These are phyloP conservation scores for Antedon mediterranea DNA, from an alignment of 53 echinoderm and acorn worm genomes.

Conservation along the genomic window DNA sequence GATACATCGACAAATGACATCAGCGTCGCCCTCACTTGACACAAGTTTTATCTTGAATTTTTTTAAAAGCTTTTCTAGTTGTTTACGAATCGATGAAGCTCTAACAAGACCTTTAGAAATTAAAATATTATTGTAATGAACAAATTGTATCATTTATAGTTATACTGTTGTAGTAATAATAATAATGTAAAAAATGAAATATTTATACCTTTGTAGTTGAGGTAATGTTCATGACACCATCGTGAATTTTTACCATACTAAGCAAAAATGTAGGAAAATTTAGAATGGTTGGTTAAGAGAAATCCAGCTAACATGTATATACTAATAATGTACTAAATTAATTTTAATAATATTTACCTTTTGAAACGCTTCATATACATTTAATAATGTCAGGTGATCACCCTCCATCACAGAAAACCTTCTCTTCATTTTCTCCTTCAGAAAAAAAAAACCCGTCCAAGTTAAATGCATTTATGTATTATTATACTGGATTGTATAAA, in stretches of 20 bases:
- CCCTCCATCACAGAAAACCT: conserved; percentile 80
- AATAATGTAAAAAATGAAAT: no score
- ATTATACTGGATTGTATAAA: no score
- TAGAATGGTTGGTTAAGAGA: no score
- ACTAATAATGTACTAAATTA: no score
- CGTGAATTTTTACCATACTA: conserved; percentile 80
- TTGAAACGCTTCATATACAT: conserved; percentile 83
- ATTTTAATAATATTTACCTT: conserved; percentile 28
- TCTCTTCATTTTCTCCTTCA: conserved; percentile 70
- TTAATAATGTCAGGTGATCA: conserved; percentile 76
- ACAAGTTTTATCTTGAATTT: conserved; percentile 87
- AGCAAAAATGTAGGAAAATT: no score
- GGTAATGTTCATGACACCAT: conserved; percentile 81
- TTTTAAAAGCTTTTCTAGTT: conserved; percentile 64
- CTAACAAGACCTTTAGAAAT: conserved; percentile 47
- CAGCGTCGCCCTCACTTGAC: conserved; percentile 87
- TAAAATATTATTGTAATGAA: no score
- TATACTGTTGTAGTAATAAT: conserved; percentile 86
- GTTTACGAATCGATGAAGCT: conserved; percentile 56
- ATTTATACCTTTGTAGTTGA: conserved; percentile 99
- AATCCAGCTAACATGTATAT: no score
- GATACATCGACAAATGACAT: conserved; percentile 63
- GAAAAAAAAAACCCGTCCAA: neutral
- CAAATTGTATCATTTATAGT: neutral
- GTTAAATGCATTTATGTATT: no score